A percentile compares a stretch with the other conserved stretches of the same genome.
Conservation (phyloP, 2,797 vertebrate genomes). For the Eulemur coronatus region DNA sequence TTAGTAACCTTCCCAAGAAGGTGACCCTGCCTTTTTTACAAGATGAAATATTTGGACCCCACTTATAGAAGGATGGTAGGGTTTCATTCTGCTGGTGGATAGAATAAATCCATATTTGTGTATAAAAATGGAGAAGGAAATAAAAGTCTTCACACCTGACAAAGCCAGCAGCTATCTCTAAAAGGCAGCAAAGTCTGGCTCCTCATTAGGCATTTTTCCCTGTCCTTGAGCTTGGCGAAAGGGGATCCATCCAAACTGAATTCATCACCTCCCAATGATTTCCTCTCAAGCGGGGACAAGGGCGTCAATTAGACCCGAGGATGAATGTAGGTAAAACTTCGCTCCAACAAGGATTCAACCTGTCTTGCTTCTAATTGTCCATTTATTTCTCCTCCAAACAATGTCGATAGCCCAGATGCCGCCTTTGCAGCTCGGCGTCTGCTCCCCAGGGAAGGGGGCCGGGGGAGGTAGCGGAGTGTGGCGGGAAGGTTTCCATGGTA, state of each 20-base stretch:
- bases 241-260: conserved; percentile 50
- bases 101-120: conserved; percentile 6
- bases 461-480: conserved; percentile 26
- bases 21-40: not conserved
- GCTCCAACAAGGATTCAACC: conserved; percentile 60
- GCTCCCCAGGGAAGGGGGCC: not conserved
- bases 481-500: conserved; percentile 65
- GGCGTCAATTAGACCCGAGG: conserved; percentile 61
- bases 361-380: conserved; percentile 73
- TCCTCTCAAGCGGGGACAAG: conserved; percentile 27
- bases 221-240: conserved; percentile 55
- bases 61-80: not conserved
- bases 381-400: conserved; percentile 72
- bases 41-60: not conserved
- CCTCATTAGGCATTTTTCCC: conserved; percentile 54
- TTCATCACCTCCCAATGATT: conserved; percentile 71
- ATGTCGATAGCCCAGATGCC: conserved; percentile 54
- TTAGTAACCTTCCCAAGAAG: not conserved
- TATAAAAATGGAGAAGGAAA: not conserved
- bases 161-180: not conserved
- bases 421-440: not conserved
- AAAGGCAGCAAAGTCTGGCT: not conserved
- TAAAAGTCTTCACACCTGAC: not conserved
- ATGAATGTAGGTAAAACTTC: conserved; percentile 64
- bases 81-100: not conserved